phyloP scores from a whole-genome alignment of 2,888 invertebrate species.

The Aethes cnicana region DNA sequence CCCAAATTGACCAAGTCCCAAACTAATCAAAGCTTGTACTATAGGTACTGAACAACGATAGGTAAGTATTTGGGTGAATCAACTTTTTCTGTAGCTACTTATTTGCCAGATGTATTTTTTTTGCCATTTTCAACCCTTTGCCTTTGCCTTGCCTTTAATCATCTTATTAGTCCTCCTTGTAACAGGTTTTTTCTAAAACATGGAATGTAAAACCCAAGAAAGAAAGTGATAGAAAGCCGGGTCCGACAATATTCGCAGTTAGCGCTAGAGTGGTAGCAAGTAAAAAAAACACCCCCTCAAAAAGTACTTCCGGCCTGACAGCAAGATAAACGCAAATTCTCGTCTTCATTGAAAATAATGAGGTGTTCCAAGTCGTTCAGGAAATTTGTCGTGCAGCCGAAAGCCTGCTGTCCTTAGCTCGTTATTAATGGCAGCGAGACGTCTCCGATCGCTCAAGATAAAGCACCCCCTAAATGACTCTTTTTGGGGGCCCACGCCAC shows the following conservation, averaged over 20 bases:
- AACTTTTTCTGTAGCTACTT: too few species aligned
- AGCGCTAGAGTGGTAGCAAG: conserved; percentile 15
- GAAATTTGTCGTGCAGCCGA: conserved; percentile 52
- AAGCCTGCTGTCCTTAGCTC: conserved; percentile 49
- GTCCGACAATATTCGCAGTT: neutral
- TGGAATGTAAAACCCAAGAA: too few species aligned
- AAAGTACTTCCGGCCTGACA: conserved; percentile 36
- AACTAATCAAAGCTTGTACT: too few species aligned
- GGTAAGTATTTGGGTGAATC: too few species aligned
- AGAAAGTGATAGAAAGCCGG: too few species aligned
- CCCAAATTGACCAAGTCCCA: too few species aligned
- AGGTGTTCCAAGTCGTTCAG: conserved; percentile 46
- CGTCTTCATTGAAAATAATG: conserved; percentile 59
- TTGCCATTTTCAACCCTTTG: too few species aligned
- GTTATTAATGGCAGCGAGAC: conserved; percentile 56
- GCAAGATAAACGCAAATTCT: conserved; percentile 47
- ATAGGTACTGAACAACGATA: too few species aligned
- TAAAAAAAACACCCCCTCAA: conserved; percentile 11
- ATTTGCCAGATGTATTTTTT: too few species aligned
- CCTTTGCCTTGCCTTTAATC: too few species aligned
- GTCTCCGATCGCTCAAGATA: conserved; percentile 49
- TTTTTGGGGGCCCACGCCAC: conserved; percentile 47
- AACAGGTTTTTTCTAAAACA: too few species aligned
- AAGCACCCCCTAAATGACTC: conserved; percentile 56
- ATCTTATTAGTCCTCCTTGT: too few species aligned